phyloP scores from a whole-genome alignment of 23 tunicate genomes.

The Phallusia fumigata region DNA sequence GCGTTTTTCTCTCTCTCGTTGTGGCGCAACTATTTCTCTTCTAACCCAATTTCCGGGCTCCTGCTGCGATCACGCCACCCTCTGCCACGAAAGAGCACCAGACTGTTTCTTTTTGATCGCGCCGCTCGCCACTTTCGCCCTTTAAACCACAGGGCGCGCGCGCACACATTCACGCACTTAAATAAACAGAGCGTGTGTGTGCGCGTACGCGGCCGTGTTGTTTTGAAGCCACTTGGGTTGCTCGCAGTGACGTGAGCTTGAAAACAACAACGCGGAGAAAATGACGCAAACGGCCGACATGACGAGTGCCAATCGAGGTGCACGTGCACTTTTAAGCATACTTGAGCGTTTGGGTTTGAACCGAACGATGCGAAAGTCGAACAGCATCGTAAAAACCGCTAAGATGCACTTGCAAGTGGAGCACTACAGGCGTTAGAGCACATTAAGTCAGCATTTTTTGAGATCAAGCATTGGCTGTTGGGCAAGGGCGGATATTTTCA shows the following conservation, averaged over 20 bases:
- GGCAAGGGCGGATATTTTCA: background rate
- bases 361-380: background rate
- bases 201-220: background rate
- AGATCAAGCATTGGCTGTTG: background rate
- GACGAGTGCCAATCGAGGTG: background rate
- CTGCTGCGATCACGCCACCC: conserved; percentile 6
- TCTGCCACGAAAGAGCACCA: background rate
- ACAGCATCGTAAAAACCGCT: background rate
- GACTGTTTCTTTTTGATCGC: background rate
- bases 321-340: background rate
- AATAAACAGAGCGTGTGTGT: background rate
- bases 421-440: background rate
- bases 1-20: conserved; percentile 10
- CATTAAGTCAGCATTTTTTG: background rate
- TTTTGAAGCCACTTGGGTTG: background rate
- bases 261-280: background rate
- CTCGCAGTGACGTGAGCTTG: background rate
- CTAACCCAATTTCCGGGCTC: background rate
- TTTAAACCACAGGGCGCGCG: background rate
- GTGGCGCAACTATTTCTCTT: conserved; percentile 8
- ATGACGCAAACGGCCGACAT: background rate
- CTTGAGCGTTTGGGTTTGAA: background rate
- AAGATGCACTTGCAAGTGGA: background rate
- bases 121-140: conserved; percentile 5
- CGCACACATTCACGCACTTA: background rate